A percentile compares a stretch with the other conserved stretches of the same genome.
Conservation (phyloP, 1,140 invertebrate genomes). For the Habropoda laboriosa region DNA sequence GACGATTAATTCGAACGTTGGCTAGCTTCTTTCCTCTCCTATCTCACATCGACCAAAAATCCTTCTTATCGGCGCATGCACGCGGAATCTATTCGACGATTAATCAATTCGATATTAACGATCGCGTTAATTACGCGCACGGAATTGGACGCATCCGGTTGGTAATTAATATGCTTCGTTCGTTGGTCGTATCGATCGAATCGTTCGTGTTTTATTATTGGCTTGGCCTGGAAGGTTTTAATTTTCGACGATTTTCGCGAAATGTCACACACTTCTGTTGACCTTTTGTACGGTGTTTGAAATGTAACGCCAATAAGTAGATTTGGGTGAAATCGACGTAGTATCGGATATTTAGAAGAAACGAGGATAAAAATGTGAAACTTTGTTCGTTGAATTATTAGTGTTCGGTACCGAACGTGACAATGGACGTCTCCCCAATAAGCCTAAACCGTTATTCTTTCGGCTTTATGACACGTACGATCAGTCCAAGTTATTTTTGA, state of each 20-base stretch:
- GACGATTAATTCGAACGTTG: conserved; percentile 33
- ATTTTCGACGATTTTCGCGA: not conserved
- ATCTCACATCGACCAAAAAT: conserved; percentile 1
- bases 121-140: conserved; percentile 26
- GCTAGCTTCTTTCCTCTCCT: not conserved
- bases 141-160: conserved; percentile 10
- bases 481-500: no score
- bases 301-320: no score
- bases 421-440: no score
- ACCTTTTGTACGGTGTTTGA: no score
- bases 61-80: not conserved
- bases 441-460: no score
- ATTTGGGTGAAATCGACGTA: no score
- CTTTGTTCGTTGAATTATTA: no score
- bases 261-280: not conserved
- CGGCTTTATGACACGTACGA: no score
- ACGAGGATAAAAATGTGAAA: no score
- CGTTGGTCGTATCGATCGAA: conserved; percentile 21
- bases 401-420: no score
- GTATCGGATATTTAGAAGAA: no score
- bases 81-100: not conserved
- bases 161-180: conserved; percentile 28
- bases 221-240: not conserved
- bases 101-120: conserved; percentile 40
- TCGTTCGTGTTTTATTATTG: conserved; percentile 13